Conservation (phyloP, 2,113 vertebrate genomes). For the Platanista minor region DNA sequence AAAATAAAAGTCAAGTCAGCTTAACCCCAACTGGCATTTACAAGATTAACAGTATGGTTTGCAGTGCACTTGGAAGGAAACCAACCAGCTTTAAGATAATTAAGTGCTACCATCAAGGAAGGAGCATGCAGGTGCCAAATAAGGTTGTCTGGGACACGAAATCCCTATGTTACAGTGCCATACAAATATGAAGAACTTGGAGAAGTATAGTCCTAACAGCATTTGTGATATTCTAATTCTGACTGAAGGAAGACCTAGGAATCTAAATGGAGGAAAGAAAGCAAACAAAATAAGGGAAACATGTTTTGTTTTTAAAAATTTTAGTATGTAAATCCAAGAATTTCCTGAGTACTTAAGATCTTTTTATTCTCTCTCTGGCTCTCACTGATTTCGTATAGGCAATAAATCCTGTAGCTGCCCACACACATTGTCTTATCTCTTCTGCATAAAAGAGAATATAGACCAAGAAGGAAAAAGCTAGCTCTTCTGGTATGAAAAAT, state of each 20-base stretch:
- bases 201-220: neutral
- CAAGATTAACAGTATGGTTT: slow-evolving; percentile 53
- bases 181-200: slow-evolving; percentile 1
- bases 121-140: neutral
- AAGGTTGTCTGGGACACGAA: neutral
- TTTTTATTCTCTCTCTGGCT: neutral
- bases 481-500: neutral
- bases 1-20: slow-evolving; percentile 44
- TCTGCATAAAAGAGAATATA: neutral
- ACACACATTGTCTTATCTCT: neutral
- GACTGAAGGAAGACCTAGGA: neutral
- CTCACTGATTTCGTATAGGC: neutral
- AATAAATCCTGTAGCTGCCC: neutral
- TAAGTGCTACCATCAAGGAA: slow-evolving; percentile 44
- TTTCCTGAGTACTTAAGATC: neutral
- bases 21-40: slow-evolving; percentile 48
- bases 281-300: neutral
- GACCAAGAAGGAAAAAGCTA: neutral
- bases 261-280: neutral
- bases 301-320: neutral
- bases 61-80: slow-evolving; percentile 13
- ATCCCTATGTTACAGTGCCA: neutral
- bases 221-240: neutral
- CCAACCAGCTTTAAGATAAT: slow-evolving; percentile 40
- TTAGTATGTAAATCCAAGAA: neutral